Evolutionary conservation across 1,140 invertebrate genomes (phyloP).

Genomic region (Aleiodes sp.): DNA sequence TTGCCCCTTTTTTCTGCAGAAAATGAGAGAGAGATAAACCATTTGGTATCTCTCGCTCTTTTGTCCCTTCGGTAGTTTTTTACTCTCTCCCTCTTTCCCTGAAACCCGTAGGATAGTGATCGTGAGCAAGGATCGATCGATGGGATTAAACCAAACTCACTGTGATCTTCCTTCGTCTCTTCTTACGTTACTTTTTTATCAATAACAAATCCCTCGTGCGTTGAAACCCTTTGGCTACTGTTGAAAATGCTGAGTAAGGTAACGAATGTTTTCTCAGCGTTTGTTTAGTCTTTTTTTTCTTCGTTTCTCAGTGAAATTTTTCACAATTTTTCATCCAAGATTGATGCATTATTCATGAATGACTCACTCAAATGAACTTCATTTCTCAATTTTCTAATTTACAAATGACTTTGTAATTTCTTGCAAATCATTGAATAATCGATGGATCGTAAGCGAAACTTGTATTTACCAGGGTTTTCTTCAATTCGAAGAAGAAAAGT

Average conservation of each 20-base stretch:
- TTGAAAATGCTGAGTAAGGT: not conserved
- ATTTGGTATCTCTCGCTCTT: conserved; percentile 35
- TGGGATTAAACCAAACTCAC: conserved; percentile 18
- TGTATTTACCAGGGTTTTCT: too few species aligned
- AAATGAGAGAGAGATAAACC: not conserved
- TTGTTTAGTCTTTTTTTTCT: too few species aligned
- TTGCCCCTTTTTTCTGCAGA: not conserved
- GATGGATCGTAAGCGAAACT: too few species aligned
- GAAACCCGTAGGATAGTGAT: conserved; percentile 21
- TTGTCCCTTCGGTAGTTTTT: conserved; percentile 20
- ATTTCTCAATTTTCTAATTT: too few species aligned
- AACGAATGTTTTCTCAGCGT: too few species aligned
- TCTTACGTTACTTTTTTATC: not conserved
- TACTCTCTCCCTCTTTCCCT: conserved; percentile 31
- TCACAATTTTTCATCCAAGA: too few species aligned
- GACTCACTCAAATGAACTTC: too few species aligned
- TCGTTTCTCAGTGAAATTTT: too few species aligned
- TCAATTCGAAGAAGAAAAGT: too few species aligned
- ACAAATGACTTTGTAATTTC: too few species aligned
- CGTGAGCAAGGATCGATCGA: conserved; percentile 27
- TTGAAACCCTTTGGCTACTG: not conserved
- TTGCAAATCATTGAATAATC: too few species aligned
- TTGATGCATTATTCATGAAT: too few species aligned
- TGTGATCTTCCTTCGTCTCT: not conserved
- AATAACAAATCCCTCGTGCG: not conserved